A percentile compares a stretch with the other conserved stretches of the same genome.
Evolutionary conservation across 2,113 vertebrate species (phyloP).

Genomic region (Atlantisia rogersi): DNA sequence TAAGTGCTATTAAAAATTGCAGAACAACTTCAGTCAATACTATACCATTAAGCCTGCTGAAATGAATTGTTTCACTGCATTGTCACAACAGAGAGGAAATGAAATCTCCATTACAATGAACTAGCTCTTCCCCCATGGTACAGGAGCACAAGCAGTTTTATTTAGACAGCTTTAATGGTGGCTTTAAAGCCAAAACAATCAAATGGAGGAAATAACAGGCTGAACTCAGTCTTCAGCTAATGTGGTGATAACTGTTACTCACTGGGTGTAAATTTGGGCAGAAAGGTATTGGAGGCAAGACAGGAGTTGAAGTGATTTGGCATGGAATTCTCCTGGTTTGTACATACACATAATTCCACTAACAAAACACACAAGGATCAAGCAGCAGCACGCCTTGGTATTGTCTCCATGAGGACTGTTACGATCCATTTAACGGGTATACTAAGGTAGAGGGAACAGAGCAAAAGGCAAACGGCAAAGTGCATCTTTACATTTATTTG

Average conservation of each 20-base stretch:
- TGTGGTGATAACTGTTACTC: background rate
- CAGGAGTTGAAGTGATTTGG: background rate
- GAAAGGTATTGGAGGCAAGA: background rate
- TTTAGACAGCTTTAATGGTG: constrained; percentile 38
- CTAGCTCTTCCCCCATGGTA: background rate
- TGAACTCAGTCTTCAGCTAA: background rate
- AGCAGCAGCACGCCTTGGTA: background rate
- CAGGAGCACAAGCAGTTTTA: constrained; percentile 13
- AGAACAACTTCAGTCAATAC: constrained; percentile 41
- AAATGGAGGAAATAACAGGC: background rate
- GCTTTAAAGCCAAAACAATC: constrained; percentile 43
- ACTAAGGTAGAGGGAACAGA: background rate
- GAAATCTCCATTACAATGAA: constrained; percentile 38
- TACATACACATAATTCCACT: background rate
- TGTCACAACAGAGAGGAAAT: constrained; percentile 33
- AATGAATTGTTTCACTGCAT: constrained; percentile 26
- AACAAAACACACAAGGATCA: background rate
- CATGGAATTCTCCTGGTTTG: background rate
- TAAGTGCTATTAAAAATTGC: constrained; percentile 40
- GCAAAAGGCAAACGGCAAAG: background rate
- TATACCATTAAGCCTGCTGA: constrained; percentile 12
- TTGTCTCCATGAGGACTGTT: background rate
- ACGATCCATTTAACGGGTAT: background rate
- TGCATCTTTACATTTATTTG: background rate
- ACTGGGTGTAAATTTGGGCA: background rate